phyloP scores from a whole-genome alignment of 64 coral and sea anemone genomes.

The Actinia equina region DNA sequence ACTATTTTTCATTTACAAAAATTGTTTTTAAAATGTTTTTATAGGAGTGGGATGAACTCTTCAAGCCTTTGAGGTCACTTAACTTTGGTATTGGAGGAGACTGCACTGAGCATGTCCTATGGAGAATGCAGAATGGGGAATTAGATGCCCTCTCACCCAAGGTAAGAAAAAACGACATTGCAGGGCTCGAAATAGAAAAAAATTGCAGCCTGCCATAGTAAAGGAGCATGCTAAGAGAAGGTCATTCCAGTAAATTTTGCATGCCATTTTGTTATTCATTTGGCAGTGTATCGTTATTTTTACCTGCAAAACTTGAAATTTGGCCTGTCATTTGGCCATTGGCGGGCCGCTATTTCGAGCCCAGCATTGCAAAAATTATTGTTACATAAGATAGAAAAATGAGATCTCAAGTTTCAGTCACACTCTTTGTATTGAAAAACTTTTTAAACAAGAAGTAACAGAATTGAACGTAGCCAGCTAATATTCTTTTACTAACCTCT shows the following conservation, averaged over 20 bases:
- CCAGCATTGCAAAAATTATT: too few relatives aligned
- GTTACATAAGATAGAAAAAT: too few relatives aligned
- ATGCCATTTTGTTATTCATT: too few relatives aligned
- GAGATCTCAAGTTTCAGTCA: too few relatives aligned
- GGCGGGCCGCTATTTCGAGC: too few relatives aligned
- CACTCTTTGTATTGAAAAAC: too few relatives aligned
- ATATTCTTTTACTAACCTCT: neutral
- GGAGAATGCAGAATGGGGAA: conserved; percentile 96
- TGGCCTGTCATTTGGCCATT: too few relatives aligned
- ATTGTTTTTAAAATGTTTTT: neutral
- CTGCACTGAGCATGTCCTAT: conserved; percentile 73
- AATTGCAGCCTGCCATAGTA: neutral
- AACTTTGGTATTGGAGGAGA: conserved; percentile 94
- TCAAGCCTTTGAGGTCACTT: conserved; percentile 77
- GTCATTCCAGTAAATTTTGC: too few relatives aligned
- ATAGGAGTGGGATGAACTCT: conserved; percentile 75
- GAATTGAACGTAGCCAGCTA: neutral
- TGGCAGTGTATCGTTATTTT: too few relatives aligned
- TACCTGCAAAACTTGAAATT: too few relatives aligned
- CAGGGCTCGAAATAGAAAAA: neutral
- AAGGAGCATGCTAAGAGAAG: neutral
- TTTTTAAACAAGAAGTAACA: neutral
- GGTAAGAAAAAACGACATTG: neutral
- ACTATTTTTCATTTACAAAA: neutral
- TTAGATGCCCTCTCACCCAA: conserved; percentile 65